Evolutionary conservation across 2,113 vertebrate species (phyloP), one percentile per base, ranked within the genome.

Genomic region (Phylloscopus whistleri): DNA sequence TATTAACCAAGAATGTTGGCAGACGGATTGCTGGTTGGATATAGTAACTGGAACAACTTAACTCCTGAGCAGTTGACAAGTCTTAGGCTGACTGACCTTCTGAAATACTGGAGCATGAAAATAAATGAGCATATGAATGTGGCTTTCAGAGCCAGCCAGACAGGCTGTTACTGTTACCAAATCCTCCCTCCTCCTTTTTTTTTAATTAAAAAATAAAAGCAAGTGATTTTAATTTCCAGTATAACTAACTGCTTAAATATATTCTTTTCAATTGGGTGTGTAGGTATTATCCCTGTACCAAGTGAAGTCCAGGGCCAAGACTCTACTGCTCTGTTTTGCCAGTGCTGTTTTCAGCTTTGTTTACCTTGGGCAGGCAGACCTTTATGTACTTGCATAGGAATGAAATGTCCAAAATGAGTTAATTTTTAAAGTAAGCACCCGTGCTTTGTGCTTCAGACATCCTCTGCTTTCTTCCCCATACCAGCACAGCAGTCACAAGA

Each of bases 1-100:
- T 84, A 92, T 92, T 96, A 96, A 96, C 94, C 59, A 87, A 27
- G 92, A 94, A 72, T 64, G 73, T 49, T 95, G 83, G 92, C 94
- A 92, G 83, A 67, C 27, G 1, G 49, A 49, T 70, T 73, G 31
- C 73, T 93, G 48, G 76, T 77, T 93, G 94, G 69, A 53, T 90
- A 33, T 89, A 89, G 94, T 84, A 92, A 81, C 92, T 83, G 84
- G 74, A 93, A 78, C 83, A 72, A 48, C 60, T 74, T 80, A 84
- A 91, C 82, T 96, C 46, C 89, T 66, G 59, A 90, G 69, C 60
- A 87, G 60, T 87, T 93, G 90, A 93, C 85, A 75, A 39, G 75
- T 81, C 80, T 87, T 53, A 70, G 76, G 35, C 80, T 92, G 86
- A 84, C 60, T 68, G 85, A 92, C 93, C 94, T 92, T 95, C 83